Conservation (phyloP, 2,113 vertebrate genomes). For the Syngnathus scovelli region DNA sequence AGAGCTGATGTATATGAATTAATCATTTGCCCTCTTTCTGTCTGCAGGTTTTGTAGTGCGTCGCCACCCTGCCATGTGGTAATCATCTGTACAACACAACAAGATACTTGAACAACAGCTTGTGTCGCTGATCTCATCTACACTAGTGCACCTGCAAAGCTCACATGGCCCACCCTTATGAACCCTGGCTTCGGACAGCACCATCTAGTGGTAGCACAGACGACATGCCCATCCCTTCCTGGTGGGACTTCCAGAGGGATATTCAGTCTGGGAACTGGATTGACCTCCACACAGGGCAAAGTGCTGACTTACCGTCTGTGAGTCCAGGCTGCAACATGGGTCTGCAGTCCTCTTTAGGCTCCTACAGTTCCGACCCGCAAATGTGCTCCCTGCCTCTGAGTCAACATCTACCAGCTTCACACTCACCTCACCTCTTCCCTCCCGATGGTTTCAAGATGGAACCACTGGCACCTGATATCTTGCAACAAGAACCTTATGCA, state of each 20-base stretch:
- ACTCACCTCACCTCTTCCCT: constrained; percentile 73
- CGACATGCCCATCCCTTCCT: constrained; percentile 79
- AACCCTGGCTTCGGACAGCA: constrained; percentile 87
- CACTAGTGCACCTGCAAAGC: constrained; percentile 25
- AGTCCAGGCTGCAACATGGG: constrained; percentile 73
- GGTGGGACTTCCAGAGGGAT: constrained; percentile 90
- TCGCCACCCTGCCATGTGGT: constrained; percentile 41
- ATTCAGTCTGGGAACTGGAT: constrained; percentile 81
- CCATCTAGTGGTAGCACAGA: constrained; percentile 74
- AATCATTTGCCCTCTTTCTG: constrained; percentile 32
- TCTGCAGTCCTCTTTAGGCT: constrained; percentile 75
- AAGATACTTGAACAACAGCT: constrained; percentile 22
- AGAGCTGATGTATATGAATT: constrained; percentile 10
- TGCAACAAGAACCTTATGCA: constrained; percentile 73
- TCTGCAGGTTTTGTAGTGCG: constrained; percentile 32
- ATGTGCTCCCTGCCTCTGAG: constrained; percentile 76
- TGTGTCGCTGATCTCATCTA: constrained; percentile 23
- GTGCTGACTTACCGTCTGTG: constrained; percentile 68
- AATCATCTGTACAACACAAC: constrained; percentile 13
- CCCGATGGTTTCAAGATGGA: constrained; percentile 80
- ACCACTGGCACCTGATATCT: constrained; percentile 59
- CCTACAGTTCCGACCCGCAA: constrained; percentile 81
- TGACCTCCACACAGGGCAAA: constrained; percentile 78
- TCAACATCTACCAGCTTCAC: constrained; percentile 72
- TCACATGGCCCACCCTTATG: constrained; percentile 88